Percentiles rank a stretch among this genome's conserved stretches.
Conservation (phyloP, 2,888 invertebrate genomes). For the Byasa hedistus region DNA sequence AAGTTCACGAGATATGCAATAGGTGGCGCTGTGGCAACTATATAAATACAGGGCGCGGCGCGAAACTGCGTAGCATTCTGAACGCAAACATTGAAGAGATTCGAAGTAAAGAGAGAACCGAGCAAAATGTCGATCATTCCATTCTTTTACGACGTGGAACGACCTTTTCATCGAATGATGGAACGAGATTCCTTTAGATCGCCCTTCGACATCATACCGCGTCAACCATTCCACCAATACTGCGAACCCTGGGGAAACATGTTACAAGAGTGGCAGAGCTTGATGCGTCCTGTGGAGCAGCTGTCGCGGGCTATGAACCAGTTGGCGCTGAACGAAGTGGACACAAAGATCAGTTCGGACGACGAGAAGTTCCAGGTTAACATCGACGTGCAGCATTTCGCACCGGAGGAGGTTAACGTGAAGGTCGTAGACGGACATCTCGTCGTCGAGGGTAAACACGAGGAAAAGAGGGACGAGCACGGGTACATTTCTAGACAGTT, state of each 20-base stretch:
- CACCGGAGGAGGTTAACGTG: constrained; percentile 87
- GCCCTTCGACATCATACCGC: constrained; percentile 40
- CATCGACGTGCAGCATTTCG: constrained; percentile 88
- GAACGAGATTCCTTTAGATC: constrained; percentile 59
- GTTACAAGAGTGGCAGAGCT: constrained; percentile 44
- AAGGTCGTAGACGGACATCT: constrained; percentile 85
- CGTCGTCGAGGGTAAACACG: constrained; percentile 87
- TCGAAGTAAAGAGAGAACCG: constrained; percentile 27
- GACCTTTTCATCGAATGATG: constrained; percentile 56
- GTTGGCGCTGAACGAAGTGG: constrained; percentile 63
- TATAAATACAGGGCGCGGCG: constrained; percentile 40
- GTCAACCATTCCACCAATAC: constrained; percentile 38
- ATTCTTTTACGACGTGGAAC: constrained; percentile 53
- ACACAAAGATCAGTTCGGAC: constrained; percentile 69
- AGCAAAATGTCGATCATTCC: constrained; percentile 62
- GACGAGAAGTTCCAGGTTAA: constrained; percentile 83
- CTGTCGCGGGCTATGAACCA: constrained; percentile 56
- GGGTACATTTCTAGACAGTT: constrained; percentile 87
- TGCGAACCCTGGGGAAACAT: constrained; percentile 45
- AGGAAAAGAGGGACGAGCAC: constrained; percentile 86
- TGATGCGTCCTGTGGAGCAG: constrained; percentile 56
- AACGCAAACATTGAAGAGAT: constrained; percentile 25
- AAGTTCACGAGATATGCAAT: constrained; percentile 30
- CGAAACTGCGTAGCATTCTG: constrained; percentile 24
- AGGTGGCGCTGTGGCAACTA: constrained; percentile 49